These are phyloP conservation scores for Rhynchomys soricoides DNA, from an alignment of 2,113 vertebrate genomes.

Conservation along the genomic window DNA sequence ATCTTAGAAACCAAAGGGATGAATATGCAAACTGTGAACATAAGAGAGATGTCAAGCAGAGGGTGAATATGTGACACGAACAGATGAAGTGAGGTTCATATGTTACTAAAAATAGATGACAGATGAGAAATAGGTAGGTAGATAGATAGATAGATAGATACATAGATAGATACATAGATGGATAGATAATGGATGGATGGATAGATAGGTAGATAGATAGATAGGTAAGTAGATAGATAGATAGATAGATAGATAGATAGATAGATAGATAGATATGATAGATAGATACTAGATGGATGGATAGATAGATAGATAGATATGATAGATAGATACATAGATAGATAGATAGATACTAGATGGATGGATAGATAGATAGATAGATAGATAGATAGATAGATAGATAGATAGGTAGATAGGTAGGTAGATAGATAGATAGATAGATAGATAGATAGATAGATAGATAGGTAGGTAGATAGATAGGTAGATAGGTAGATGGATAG, in stretches of 20 bases:
- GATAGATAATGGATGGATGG: background rate
- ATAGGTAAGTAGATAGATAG: background rate
- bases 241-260: background rate
- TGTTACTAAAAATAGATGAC: background rate
- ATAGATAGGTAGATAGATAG: background rate
- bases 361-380: background rate
- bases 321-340: background rate
- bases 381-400: background rate
- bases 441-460: background rate
- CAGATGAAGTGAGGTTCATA: background rate
- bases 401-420: background rate
- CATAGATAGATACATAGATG: background rate
- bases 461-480: too few relatives aligned
- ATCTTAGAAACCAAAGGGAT: constrained; percentile 55
- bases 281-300: background rate
- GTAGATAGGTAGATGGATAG: too few relatives aligned
- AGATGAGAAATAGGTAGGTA: background rate
- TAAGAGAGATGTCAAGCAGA: background rate
- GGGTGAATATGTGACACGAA: background rate
- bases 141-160: background rate
- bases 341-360: background rate
- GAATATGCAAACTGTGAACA: constrained; percentile 50
- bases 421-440: background rate
- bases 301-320: background rate
- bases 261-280: background rate